Evolutionary conservation across 2,113 vertebrate genomes (phyloP).

Genomic region (Onychostoma macrolepis): DNA sequence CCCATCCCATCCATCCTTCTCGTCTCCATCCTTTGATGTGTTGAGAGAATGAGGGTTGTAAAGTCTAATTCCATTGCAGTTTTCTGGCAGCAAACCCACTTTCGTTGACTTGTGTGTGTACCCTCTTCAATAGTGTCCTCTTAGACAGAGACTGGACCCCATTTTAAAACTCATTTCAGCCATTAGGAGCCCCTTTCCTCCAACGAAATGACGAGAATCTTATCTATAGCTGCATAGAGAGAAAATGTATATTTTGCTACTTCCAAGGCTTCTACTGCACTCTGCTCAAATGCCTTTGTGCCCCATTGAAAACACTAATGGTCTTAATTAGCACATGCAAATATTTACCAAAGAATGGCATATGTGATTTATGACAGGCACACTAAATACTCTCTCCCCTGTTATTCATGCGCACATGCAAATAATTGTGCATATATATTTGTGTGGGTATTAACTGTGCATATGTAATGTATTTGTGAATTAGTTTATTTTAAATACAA

Average conservation of each 20-base stretch:
- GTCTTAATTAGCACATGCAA: conserved; percentile 78
- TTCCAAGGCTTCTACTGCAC: conserved; percentile 19
- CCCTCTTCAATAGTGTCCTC: conserved; percentile 20
- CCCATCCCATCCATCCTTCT: conserved; percentile 3
- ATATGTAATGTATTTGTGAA: not conserved
- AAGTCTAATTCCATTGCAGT: conserved; percentile 39
- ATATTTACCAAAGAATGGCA: conserved; percentile 74
- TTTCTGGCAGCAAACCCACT: conserved; percentile 20
- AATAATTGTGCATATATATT: not conserved
- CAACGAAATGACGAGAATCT: conserved; percentile 21
- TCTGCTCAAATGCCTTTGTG: conserved; percentile 37
- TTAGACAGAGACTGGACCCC: conserved; percentile 21
- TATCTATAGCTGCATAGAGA: conserved; percentile 47
- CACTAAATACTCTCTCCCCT: conserved; percentile 5
- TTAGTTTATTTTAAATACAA: not conserved
- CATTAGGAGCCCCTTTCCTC: not conserved
- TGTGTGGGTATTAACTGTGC: not conserved
- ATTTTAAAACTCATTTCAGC: conserved; percentile 2
- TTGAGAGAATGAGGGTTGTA: conserved; percentile 10
- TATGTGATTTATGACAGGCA: conserved; percentile 70
- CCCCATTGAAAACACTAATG: conserved; percentile 68
- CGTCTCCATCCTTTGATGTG: conserved; percentile 30
- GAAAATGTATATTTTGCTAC: conserved; percentile 25
- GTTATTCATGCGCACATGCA: conserved; percentile 47
- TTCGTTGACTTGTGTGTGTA: conserved; percentile 25